These are phyloP conservation scores for Pipistrellus pygmaeus DNA, from an alignment of 2,797 vertebrate species.

Conservation along the genomic window DNA sequence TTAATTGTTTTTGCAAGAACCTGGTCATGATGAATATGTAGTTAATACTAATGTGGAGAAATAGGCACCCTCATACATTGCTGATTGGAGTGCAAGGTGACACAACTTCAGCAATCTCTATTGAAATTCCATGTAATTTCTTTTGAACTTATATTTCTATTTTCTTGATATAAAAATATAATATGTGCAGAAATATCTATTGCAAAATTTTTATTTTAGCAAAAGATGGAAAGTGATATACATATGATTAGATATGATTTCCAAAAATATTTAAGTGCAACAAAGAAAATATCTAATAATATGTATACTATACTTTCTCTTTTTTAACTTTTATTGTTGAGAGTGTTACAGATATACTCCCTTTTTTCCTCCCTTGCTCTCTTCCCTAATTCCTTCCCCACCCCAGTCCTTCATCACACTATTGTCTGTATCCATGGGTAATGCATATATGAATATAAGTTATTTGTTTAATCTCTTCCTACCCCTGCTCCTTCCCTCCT, in stretches of 20 bases:
- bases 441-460: no score
- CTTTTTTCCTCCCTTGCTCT: no score
- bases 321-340: no score
- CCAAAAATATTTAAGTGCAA: not conserved
- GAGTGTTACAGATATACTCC: no score
- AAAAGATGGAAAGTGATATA: not conserved
- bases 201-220: not conserved
- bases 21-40: slow-evolving; percentile 49
- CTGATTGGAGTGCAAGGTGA: not conserved
- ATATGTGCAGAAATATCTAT: not conserved
- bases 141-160: not conserved
- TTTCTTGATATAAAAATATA: slow-evolving; percentile 23
- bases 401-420: no score
- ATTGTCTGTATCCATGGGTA: no score
- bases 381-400: no score
- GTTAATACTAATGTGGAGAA: slow-evolving; percentile 28
- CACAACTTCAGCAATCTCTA: not conserved
- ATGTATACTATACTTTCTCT: not conserved
- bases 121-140: not conserved
- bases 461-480: no score
- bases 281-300: not conserved
- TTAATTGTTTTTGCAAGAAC: not conserved
- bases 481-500: no score
- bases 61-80: not conserved
- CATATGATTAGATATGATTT: not conserved